Percentiles rank a stretch among this genome's conserved stretches.
Evolutionary conservation across 2,113 vertebrate species (phyloP).

Genomic region (Callocephalon fimbriatum): DNA sequence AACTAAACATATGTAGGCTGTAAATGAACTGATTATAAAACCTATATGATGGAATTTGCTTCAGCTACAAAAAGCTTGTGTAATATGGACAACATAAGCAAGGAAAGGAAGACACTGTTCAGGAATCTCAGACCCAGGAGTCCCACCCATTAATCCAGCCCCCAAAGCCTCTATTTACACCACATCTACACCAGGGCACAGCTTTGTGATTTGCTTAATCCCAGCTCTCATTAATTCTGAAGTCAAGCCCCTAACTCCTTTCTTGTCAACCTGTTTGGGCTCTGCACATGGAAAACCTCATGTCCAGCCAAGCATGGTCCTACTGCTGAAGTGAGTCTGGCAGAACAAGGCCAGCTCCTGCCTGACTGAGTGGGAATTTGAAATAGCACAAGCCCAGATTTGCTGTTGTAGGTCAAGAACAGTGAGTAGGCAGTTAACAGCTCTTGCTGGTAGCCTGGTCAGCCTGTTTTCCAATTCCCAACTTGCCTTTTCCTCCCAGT

Average conservation of each 20-base stretch:
- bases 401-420: not conserved
- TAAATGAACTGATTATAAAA: slow-evolving; percentile 4
- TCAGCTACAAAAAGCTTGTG: not conserved
- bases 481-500: not conserved
- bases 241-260: not conserved
- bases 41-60: not conserved
- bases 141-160: not conserved
- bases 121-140: not conserved
- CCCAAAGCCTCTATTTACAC: not conserved
- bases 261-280: not conserved
- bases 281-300: not conserved
- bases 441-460: not conserved
- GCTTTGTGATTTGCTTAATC: not conserved
- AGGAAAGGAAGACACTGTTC: not conserved
- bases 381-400: not conserved
- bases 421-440: not conserved
- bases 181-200: not conserved
- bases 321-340: not conserved
- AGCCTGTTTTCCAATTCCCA: not conserved
- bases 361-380: not conserved
- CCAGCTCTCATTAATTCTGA: not conserved
- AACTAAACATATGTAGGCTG: not conserved
- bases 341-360: not conserved
- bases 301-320: not conserved
- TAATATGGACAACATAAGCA: not conserved